Base-by-base conservation (phyloP, 1,140 invertebrate genomes). In the Branchinecta lynchi region DNA sequence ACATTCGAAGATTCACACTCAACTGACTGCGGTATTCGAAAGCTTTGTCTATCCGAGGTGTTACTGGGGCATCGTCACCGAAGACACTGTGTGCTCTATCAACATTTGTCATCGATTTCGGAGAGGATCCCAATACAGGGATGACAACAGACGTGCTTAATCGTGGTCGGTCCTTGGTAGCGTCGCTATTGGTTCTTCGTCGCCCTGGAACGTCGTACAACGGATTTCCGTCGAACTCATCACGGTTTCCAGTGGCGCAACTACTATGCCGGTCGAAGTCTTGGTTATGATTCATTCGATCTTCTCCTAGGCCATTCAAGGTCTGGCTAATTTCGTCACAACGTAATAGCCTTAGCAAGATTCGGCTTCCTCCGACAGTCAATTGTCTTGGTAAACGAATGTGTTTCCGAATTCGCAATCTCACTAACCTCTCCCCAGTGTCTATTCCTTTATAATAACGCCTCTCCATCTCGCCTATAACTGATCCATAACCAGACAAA, bases 391-490 rank as follows among this genome's bases (percentile, higher is more conserved):
- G 75, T 32, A 73, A 73, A 68, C 75, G 77, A 43, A 72, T 72
- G 66, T 75, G 73, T 44, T 72, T 71, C 68, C 74, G 73, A 5
- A 75, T 70, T 32, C 74, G 75, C 32, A 80, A 68, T 32, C 78
- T 72, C 12, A 78, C 75, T 43, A 79, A 74, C 17, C 79, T 73
- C 72, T 80, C 79, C 12, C 79, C 79, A 12, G 79, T 80, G 72
- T 79, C 78, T 9, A 80, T 76, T 7, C 78, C 77, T 68, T 77
- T 76, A 72, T 78, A 80, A 65, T 78, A 75, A 17, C 79, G 73
- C 15, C 78, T 74, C 71, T 80, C 79, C 21, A 80, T 74, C 20
- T 76, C 75, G 7, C 76, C 76, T 15, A 78, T 75, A 10, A 78
- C 76, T 43, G 76, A 76, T n/a, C 78, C 78, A 71, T 77, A 78